phyloP scores from a whole-genome alignment of 92 coral and sea anemone species.

The Zoanthus solanderi region DNA sequence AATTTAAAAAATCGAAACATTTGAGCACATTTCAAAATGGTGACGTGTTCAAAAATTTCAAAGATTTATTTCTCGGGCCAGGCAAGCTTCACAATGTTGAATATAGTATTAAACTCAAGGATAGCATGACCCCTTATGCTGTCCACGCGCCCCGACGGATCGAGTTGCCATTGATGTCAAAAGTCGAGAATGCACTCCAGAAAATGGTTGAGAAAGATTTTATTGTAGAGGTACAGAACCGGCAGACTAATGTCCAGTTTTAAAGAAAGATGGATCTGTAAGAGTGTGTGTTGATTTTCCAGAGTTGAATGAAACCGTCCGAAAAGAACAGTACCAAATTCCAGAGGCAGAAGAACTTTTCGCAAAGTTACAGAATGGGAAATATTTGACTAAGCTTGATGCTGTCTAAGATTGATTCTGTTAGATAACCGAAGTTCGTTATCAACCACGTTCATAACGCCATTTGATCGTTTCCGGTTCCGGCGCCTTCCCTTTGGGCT shows the following conservation, averaged over 20 bases:
- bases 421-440: background rate
- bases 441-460: conserved; percentile 21
- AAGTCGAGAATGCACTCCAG: conserved; percentile 31
- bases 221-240: too few species aligned
- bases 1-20: background rate
- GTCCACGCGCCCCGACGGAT: conserved; percentile 23
- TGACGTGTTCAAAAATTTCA: conserved; percentile 7
- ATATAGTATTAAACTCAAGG: conserved; percentile 17
- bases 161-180: conserved; percentile 18
- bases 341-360: background rate
- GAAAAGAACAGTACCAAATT: background rate
- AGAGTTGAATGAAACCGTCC: too few species aligned
- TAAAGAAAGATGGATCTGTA: background rate
- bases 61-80: background rate
- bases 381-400: conserved; percentile 30
- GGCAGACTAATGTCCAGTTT: background rate
- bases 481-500: conserved; percentile 11
- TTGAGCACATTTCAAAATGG: background rate
- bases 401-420: background rate
- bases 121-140: conserved; percentile 31
- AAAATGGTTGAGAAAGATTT: conserved; percentile 17
- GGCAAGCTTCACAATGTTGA: conserved; percentile 3
- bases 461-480: background rate
- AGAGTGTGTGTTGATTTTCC: conserved; percentile 3
- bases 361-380: background rate